Percentiles rank a stretch among this genome's conserved stretches.
These are phyloP conservation scores for Forbesichthys papilliferus DNA, from an alignment of 2,113 vertebrate species.

Conservation along the genomic window DNA sequence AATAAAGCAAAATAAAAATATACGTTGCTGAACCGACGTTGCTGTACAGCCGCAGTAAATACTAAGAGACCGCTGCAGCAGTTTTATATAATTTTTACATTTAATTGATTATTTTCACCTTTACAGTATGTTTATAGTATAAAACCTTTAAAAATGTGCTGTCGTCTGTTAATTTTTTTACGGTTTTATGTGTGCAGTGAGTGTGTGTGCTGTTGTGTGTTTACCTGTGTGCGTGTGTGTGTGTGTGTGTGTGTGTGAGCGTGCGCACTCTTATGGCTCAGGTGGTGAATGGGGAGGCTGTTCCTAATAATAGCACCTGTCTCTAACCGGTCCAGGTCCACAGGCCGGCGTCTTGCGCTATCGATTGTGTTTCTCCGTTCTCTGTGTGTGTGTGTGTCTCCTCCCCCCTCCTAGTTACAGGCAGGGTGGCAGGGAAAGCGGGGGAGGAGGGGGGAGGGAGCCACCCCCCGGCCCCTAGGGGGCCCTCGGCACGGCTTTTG, in stretches of 20 bases:
- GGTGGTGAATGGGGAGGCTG: background rate
- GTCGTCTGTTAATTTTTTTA: too few species aligned
- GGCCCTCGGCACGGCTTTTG: background rate
- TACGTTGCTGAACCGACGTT: too few species aligned
- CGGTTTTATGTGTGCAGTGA: too few species aligned
- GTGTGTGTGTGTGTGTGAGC: background rate
- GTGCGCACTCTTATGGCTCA: background rate
- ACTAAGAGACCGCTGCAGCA: too few species aligned
- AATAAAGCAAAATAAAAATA: too few species aligned
- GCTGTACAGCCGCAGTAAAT: too few species aligned
- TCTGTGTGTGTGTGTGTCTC: background rate
- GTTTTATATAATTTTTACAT: too few species aligned
- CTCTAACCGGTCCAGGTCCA: slow-evolving; percentile 71
- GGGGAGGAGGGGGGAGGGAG: slow-evolving; percentile 26
- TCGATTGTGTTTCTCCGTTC: slow-evolving; percentile 64
- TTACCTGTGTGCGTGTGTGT: too few species aligned
- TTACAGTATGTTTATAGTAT: too few species aligned
- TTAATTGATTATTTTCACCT: too few species aligned
- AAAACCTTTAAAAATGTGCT: too few species aligned
- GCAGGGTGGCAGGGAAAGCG: background rate
- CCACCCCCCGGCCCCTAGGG: background rate
- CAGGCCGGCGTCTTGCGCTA: slow-evolving; percentile 62
- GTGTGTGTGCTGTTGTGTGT: too few species aligned
- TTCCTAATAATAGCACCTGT: slow-evolving; percentile 31
- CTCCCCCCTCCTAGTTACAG: slow-evolving; percentile 59